Conservation (phyloP, 1,140 invertebrate genomes). For the Drosophila burlai region DNA sequence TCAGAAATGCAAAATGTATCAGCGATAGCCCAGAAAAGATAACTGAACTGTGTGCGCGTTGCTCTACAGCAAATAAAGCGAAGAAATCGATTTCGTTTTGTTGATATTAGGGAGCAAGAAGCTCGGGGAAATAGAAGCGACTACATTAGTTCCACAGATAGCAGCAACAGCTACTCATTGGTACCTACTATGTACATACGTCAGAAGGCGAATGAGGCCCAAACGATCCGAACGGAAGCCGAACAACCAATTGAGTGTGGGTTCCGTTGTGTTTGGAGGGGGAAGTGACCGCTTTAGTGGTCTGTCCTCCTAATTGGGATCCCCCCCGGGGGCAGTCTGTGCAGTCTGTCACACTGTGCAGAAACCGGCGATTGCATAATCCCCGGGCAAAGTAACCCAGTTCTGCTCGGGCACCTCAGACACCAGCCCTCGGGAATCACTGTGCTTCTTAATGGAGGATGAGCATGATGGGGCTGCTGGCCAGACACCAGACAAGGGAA, state of each 20-base stretch:
- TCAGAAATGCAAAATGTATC: slow-evolving; percentile 60
- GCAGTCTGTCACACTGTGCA: slow-evolving; percentile 41
- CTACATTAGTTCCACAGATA: slow-evolving; percentile 35
- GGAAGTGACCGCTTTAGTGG: slow-evolving; percentile 56
- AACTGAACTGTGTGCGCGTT: slow-evolving; percentile 29
- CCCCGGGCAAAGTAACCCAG: slow-evolving; percentile 22
- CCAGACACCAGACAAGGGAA: slow-evolving; percentile 53
- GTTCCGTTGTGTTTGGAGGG: background rate
- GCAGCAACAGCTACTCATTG: background rate
- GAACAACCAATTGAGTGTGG: slow-evolving; percentile 35
- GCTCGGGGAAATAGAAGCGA: slow-evolving; percentile 17
- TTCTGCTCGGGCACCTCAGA: slow-evolving; percentile 64
- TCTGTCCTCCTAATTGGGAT: slow-evolving; percentile 60
- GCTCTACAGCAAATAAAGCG: slow-evolving; percentile 33
- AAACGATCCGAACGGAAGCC: slow-evolving; percentile 41
- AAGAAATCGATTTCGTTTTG: slow-evolving; percentile 45
- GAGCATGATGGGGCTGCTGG: slow-evolving; percentile 19
- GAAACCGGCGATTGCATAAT: slow-evolving; percentile 62
- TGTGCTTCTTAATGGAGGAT: slow-evolving; percentile 44
- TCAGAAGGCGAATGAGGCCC: slow-evolving; percentile 11
- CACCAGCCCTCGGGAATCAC: slow-evolving; percentile 35
- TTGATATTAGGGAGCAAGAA: slow-evolving; percentile 39
- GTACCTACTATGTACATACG: slow-evolving; percentile 22
- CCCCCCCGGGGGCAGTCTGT: slow-evolving; percentile 17
- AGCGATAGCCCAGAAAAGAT: slow-evolving; percentile 47